Conservation (phyloP, 2,888 invertebrate genomes). For the Pharmacophagus antenor region DNA sequence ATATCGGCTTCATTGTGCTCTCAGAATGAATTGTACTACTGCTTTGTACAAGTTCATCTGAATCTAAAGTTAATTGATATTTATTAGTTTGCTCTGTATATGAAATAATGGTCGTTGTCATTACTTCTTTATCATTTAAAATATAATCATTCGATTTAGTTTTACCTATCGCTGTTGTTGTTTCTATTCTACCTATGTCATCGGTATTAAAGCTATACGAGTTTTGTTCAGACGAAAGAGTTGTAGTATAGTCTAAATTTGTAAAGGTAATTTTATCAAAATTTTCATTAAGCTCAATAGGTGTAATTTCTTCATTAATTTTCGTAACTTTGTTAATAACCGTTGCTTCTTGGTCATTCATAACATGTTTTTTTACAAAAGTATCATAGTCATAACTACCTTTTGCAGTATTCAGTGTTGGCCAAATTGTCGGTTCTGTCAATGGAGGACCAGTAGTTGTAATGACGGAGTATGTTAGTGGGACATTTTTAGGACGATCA, state of each 20-base stretch:
- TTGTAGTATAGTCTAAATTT: slow-evolving; percentile 2
- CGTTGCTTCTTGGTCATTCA: slow-evolving; percentile 8
- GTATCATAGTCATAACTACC: slow-evolving; percentile 37
- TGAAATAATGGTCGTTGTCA: slow-evolving; percentile 36
- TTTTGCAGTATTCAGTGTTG: slow-evolving; percentile 42
- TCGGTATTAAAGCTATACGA: background rate
- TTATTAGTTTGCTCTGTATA: slow-evolving; percentile 35
- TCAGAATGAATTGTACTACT: slow-evolving; percentile 64
- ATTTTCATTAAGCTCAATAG: slow-evolving; percentile 2
- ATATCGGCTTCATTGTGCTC: slow-evolving; percentile 57
- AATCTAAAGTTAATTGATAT: slow-evolving; percentile 45
- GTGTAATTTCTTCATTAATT: background rate
- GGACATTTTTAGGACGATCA: slow-evolving; percentile 72
- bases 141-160: slow-evolving; percentile 2
- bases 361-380: slow-evolving; percentile 20
- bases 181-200: background rate
- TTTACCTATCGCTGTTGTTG: background rate
- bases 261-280: slow-evolving; percentile 5
- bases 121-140: slow-evolving; percentile 31
- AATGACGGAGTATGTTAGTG: slow-evolving; percentile 66
- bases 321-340: background rate
- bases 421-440: slow-evolving; percentile 48
- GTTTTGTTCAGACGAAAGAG: slow-evolving; percentile 2
- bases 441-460: slow-evolving; percentile 46
- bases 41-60: slow-evolving; percentile 57